These are phyloP conservation scores for Lycopodina hypogea DNA, from an alignment of 37 sponge, comb jelly and placozoan species.

Conservation along the genomic window DNA sequence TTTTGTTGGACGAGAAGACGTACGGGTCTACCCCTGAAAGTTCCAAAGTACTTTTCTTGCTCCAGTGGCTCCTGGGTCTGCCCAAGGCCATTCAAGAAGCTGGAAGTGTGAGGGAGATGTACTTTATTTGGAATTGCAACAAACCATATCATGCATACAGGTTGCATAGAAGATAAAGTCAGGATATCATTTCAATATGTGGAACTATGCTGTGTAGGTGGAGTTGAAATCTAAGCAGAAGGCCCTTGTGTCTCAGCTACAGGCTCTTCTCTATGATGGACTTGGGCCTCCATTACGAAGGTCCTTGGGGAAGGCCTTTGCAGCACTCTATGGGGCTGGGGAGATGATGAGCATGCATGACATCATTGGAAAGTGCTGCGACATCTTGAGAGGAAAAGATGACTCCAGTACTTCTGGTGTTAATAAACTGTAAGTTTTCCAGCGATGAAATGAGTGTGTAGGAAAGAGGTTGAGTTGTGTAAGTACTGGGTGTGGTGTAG, in stretches of 20 bases:
- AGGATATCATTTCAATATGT: not conserved
- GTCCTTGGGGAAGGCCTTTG: constrained; percentile 63
- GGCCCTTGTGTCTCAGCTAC: constrained; percentile 54
- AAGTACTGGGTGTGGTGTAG: constrained; percentile 27
- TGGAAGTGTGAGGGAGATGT: constrained; percentile 29
- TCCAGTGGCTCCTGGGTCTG: constrained; percentile 65
- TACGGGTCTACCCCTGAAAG: constrained; percentile 33
- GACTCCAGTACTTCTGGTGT: constrained; percentile 25
- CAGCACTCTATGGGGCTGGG: constrained; percentile 64
- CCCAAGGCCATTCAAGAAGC: constrained; percentile 40
- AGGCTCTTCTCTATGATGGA: constrained; percentile 25
- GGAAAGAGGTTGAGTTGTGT: constrained; percentile 22
- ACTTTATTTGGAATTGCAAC: not conserved
- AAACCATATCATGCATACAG: not conserved
- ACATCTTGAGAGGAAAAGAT: constrained; percentile 55
- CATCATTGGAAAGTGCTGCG: constrained; percentile 73
- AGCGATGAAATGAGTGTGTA: no score
- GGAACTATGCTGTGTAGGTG: constrained; percentile 12
- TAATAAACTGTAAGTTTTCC: constrained; percentile 45
- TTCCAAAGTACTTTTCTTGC: constrained; percentile 28
- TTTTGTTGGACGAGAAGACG: constrained; percentile 44
- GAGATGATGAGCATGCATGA: constrained; percentile 56
- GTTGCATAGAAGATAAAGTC: no score
- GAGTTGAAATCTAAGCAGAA: constrained; percentile 52
- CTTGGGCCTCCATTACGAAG: constrained; percentile 67